Evolutionary conservation across 2,113 vertebrate genomes (phyloP), one percentile per base, ranked within the genome.

Genomic region (Piaya cayana): DNA sequence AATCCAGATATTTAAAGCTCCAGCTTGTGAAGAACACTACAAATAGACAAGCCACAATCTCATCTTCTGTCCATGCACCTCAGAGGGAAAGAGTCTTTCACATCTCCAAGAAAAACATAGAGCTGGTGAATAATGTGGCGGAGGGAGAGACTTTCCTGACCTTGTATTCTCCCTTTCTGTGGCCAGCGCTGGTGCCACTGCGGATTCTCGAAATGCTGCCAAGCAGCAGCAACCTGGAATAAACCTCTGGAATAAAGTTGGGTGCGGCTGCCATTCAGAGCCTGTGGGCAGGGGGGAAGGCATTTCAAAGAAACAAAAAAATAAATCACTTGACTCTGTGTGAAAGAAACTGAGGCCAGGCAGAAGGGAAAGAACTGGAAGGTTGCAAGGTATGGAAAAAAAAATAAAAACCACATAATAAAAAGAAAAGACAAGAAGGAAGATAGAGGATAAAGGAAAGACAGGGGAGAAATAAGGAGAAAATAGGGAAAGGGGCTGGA

Each of bases 171-270:
- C 43, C 62, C 72, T 78, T 81, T 85, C 91, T 82, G 75, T 56
- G 34, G 86, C 78, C 43, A 65, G 74, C 30, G 62, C 53, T 69
- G 82, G 82, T 94, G 90, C 85, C 82, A 71, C 39, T 49, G 62
- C 50, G 70, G 37, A 62, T 95, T 94, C 65, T 64, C 16, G 2
- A 60, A 79, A 59, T 62, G 17, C 78, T 58, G 67, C 78, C 78
- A 90, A 81, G 47, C 20, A 85, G 74, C 65, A 94, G 82, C 53
- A 93, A 89, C 92, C 92, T 94, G 77, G 86, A 96, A 94, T 90
- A 94, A 90, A 84, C n/a, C 85, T n/a, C 92, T 94, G 77, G 86
- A 96, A 94, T 90, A 94, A 90, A 84, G n/a, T 82, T 52, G 75
- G 78, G 78, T 91, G 88, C 60, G 92, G 45, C 58, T 58, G 43